Evolutionary conservation across 2,888 invertebrate species (phyloP).

Genomic region (Ferdinandea cuprea): DNA sequence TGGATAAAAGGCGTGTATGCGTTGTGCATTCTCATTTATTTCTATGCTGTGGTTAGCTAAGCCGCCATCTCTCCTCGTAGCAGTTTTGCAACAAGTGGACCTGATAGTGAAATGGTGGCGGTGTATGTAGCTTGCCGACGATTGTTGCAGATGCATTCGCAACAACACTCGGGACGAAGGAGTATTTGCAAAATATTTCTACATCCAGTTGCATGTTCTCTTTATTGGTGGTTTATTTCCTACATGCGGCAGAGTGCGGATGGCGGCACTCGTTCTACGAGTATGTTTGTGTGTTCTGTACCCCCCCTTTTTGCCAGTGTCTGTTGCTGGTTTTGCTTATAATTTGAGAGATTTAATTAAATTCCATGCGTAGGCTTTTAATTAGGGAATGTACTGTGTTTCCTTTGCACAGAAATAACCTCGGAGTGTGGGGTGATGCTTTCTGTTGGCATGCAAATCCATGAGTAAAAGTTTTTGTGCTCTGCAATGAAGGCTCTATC

Average conservation of each 20-base stretch:
- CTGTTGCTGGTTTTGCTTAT: conserved; percentile 45
- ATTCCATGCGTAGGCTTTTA: conserved; percentile 67
- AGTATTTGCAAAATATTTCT: conserved; percentile 39
- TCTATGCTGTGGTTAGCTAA: conserved; percentile 26
- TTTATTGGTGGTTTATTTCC: conserved; percentile 33
- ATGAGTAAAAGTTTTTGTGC: conserved; percentile 33
- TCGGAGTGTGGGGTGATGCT: neutral
- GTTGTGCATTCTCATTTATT: conserved; percentile 38
- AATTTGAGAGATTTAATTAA: conserved; percentile 70
- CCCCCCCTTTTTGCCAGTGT: neutral
- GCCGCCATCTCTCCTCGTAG: neutral
- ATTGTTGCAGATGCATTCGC: conserved; percentile 25
- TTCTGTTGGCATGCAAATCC: conserved; percentile 9
- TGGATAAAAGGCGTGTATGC: conserved; percentile 21
- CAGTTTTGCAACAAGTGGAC: conserved; percentile 59
- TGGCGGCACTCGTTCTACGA: neutral
- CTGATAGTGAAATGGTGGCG: neutral
- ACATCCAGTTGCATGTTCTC: conserved; percentile 31
- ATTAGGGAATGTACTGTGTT: conserved; percentile 61
- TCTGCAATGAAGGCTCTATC: conserved; percentile 10
- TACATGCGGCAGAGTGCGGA: neutral
- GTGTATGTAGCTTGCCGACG: conserved; percentile 16
- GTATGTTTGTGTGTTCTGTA: neutral
- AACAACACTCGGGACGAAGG: conserved; percentile 3
- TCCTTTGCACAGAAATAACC: conserved; percentile 39